Evolutionary conservation across 2,113 vertebrate genomes (phyloP).

Genomic region (Calyptommatus sinebrachiatus): DNA sequence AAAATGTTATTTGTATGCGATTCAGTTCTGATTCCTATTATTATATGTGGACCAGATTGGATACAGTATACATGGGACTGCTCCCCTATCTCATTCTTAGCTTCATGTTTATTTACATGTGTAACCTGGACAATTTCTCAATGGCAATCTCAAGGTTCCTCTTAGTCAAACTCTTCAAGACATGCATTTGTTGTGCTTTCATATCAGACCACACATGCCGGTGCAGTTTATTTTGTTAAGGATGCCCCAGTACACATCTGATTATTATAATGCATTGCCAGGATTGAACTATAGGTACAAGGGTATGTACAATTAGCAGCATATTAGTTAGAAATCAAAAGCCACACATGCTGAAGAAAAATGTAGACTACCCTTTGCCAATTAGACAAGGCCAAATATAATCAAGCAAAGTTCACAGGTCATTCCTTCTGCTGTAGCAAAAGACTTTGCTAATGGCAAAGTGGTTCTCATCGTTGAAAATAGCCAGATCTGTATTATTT

Average conservation of each 20-base stretch:
- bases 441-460: slow-evolving; percentile 52
- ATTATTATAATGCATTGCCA: slow-evolving; percentile 15
- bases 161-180: not conserved
- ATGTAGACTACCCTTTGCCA: not conserved
- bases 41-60: not conserved
- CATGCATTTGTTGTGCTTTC: not conserved
- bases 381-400: not conserved
- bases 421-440: slow-evolving; percentile 2
- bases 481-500: slow-evolving; percentile 18
- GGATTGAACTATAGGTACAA: not conserved
- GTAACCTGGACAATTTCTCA: not conserved
- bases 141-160: not conserved
- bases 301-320: not conserved
- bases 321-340: not conserved
- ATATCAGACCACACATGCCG: not conserved
- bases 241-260: not conserved
- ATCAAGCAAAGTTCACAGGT: not conserved
- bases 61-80: too few relatives aligned
- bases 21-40: not conserved
- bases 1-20: too few relatives aligned
- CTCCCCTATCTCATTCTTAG: not conserved
- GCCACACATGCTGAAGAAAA: not conserved
- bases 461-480: slow-evolving; percentile 50
- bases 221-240: not conserved
- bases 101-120: not conserved